Conservation (phyloP, 2,888 invertebrate species). For the Drosophila formosana region DNA sequence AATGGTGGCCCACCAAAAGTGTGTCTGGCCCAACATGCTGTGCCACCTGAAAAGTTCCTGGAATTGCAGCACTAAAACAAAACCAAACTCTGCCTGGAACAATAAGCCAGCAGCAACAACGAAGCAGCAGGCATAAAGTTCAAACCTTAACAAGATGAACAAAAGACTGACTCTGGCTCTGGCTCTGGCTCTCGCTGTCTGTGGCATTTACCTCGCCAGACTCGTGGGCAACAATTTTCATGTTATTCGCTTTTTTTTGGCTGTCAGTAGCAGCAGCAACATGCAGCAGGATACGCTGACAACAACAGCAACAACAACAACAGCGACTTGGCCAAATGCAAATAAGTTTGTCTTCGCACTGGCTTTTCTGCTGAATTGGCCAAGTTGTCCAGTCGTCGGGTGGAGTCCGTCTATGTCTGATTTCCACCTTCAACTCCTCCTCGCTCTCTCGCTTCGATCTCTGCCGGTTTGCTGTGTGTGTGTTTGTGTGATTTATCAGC, state of each 20-base stretch:
- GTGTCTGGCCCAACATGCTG: slow-evolving; percentile 73
- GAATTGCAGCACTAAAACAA: slow-evolving; percentile 67
- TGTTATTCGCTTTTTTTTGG: slow-evolving; percentile 48
- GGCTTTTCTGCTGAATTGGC: slow-evolving; percentile 68
- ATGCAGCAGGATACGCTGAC: slow-evolving; percentile 16
- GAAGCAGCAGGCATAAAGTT: slow-evolving; percentile 73
- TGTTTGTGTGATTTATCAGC: slow-evolving; percentile 64
- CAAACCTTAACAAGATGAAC: slow-evolving; percentile 78
- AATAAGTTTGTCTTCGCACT: slow-evolving; percentile 67
- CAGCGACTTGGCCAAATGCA: slow-evolving; percentile 62
- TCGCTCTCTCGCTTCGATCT: slow-evolving; percentile 1
- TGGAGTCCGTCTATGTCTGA: slow-evolving; percentile 36
- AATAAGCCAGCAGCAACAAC: slow-evolving; percentile 61
- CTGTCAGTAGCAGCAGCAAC: slow-evolving; percentile 64
- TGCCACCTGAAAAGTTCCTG: slow-evolving; percentile 81
- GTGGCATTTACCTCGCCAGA: slow-evolving; percentile 58
- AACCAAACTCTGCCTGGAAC: slow-evolving; percentile 52
- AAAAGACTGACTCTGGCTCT: slow-evolving; percentile 54
- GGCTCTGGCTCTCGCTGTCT: slow-evolving; percentile 15
- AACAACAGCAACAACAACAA: slow-evolving; percentile 37
- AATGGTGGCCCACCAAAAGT: slow-evolving; percentile 70
- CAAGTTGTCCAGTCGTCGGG: slow-evolving; percentile 41
- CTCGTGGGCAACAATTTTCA: slow-evolving; percentile 82
- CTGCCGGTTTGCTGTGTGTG: slow-evolving; percentile 1
- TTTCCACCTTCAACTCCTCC: slow-evolving; percentile 54